These are phyloP conservation scores for Copidosoma aretas DNA, from an alignment of 2,888 invertebrate species.

Conservation along the genomic window DNA sequence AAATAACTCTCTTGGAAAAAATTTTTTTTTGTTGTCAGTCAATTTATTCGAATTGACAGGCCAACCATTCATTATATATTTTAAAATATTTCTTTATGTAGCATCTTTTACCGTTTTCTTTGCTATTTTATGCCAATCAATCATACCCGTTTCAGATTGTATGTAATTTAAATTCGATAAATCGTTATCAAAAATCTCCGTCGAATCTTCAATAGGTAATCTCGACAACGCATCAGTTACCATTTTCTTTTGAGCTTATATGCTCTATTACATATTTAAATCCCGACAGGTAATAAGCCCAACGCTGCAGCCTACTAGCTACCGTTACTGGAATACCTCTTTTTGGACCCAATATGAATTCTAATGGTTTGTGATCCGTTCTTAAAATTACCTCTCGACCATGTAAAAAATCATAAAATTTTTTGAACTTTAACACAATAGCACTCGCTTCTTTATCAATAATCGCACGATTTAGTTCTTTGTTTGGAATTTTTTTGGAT, in stretches of 20 bases:
- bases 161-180: conserved; percentile 31
- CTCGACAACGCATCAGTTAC: conserved; percentile 27
- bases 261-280: conserved; percentile 27
- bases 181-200: conserved; percentile 6
- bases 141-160: conserved; percentile 1
- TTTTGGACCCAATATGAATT: conserved; percentile 20
- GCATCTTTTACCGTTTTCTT: conserved; percentile 15
- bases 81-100: not conserved
- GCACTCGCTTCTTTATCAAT: not conserved
- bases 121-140: conserved; percentile 24
- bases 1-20: conserved; percentile 39
- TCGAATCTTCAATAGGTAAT: conserved; percentile 23
- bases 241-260: conserved; percentile 19
- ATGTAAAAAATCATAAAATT: not conserved
- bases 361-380: not conserved
- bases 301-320: conserved; percentile 26
- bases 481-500: not conserved
- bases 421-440: not conserved
- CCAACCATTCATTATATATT: not conserved
- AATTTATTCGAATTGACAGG: too few relatives aligned
- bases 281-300: too few relatives aligned
- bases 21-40: not conserved
- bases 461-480: not conserved
- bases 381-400: not conserved
- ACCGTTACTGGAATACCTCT: conserved; percentile 43